phyloP scores from a whole-genome alignment of 2,113 vertebrate genomes.

The Hemicordylus capensis region DNA sequence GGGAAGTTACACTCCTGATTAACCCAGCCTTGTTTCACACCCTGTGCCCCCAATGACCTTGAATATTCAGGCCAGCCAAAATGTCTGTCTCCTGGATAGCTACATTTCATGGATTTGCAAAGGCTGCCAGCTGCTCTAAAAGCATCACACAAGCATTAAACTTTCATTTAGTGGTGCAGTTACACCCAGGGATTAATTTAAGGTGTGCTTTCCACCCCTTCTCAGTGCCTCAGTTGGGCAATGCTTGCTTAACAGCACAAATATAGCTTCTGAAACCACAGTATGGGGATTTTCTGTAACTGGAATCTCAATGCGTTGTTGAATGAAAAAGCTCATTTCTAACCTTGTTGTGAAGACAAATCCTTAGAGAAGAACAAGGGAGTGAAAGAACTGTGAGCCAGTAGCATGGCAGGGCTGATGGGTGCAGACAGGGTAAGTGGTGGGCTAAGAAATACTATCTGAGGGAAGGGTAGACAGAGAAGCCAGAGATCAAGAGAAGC shows the following conservation, averaged over 20 bases:
- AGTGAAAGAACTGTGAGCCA: neutral
- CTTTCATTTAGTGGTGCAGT: neutral
- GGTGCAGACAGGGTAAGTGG: too few species aligned
- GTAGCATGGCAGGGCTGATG: neutral
- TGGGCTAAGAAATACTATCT: neutral
- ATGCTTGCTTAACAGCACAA: neutral
- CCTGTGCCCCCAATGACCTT: neutral
- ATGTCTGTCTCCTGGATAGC: neutral
- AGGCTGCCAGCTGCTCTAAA: neutral
- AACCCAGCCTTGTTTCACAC: neutral
- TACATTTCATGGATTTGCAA: neutral
- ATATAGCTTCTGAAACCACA: neutral
- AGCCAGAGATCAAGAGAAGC: neutral
- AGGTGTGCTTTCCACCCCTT: neutral
- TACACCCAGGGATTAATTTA: neutral
- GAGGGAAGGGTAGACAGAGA: neutral
- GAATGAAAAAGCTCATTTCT: neutral
- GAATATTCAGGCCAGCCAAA: neutral
- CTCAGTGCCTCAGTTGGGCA: neutral
- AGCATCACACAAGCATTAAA: neutral
- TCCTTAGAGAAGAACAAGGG: neutral
- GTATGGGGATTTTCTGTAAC: neutral
- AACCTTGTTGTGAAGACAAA: neutral
- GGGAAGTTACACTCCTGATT: neutral
- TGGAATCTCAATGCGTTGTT: too few species aligned